Percentiles rank a stretch among this genome's conserved stretches.
Evolutionary conservation across 2,113 vertebrate species (phyloP).

Genomic region (Gavialis gangeticus): DNA sequence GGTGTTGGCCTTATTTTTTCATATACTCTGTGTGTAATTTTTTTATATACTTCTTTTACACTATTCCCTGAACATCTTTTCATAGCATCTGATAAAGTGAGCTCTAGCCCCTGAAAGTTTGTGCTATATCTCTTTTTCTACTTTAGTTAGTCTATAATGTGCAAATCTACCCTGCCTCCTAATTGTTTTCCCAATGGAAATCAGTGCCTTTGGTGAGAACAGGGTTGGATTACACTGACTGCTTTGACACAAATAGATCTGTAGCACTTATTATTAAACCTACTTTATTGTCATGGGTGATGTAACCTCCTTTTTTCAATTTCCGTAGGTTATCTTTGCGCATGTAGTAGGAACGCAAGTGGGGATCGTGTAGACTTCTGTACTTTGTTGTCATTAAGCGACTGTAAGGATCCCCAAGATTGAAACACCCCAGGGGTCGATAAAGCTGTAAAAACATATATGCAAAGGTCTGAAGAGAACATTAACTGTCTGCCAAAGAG

Average conservation of each 20-base stretch:
- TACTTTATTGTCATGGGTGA: slow-evolving; percentile 75
- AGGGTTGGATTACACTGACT: neutral
- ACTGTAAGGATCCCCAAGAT: slow-evolving; percentile 72
- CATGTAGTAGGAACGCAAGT: slow-evolving; percentile 64
- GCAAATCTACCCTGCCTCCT: too few species aligned
- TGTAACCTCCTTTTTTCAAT: slow-evolving; percentile 65
- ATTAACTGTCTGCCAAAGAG: neutral
- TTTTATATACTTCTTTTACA: too few species aligned
- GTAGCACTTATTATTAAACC: neutral
- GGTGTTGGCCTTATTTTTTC: neutral
- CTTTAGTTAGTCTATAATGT: too few species aligned
- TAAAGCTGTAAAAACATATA: slow-evolving; percentile 67
- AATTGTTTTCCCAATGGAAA: neutral
- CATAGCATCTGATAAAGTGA: too few species aligned
- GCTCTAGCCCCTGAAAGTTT: too few species aligned
- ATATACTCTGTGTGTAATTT: too few species aligned
- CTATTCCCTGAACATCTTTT: too few species aligned
- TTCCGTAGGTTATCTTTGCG: slow-evolving; percentile 69
- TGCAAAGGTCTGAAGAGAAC: neutral
- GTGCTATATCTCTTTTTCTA: too few species aligned
- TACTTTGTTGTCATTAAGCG: slow-evolving; percentile 67
- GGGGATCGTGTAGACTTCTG: slow-evolving; percentile 76
- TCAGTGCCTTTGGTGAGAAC: neutral
- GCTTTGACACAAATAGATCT: neutral
- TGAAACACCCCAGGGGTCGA: slow-evolving; percentile 70